Evolutionary conservation across 2,797 vertebrate genomes (phyloP), one percentile per base, ranked within the genome.

Genomic region (Loriculus beryllinus): DNA sequence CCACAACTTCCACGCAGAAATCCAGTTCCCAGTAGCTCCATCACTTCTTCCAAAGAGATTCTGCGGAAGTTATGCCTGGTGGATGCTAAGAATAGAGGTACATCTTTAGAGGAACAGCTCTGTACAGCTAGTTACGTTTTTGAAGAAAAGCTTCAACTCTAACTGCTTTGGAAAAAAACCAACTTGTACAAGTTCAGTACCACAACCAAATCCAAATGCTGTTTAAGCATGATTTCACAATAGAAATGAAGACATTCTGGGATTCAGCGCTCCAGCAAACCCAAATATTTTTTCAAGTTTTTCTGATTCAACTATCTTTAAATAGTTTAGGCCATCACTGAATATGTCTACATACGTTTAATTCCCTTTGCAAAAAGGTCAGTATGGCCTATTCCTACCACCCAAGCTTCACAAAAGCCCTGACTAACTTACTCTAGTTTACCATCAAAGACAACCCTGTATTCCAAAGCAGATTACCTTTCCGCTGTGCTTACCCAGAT

Each of bases 1-100:
- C 99, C 98, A 9, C 97, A 98, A 65, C 98, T 99, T 22, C 99
- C 98, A 39, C 98, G 97, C 33, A 99, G 97, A 97, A 99, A 99
- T 22, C 99, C 99, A 67, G 97, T 98, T 54, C 97, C 98, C 91
- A 99, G 76, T 48, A 99, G 96, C 54, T 99, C 98, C 98, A 99
- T 98, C 82, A 97, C 98, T 91, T 99, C 99, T 93, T 98, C 98
- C 97, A 99, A 96, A 75, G 98, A 98, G 16, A 97, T 96, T 79
- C 92, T 98, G 77, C 97, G 98, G 42, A 95, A 90, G 43, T 95
- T 97, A 29, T 97, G 98, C 68, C 98, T 98, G 94, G 92, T 80
- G 11, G 97, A 95, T 15, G 56, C 97, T 97, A 95, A 86, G 51
- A 72, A 90, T 0, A 92, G 82, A 92, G 65, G 31, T 17, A 95